Conservation (phyloP, 1,140 invertebrate genomes). For the Chlorops oryzae region DNA sequence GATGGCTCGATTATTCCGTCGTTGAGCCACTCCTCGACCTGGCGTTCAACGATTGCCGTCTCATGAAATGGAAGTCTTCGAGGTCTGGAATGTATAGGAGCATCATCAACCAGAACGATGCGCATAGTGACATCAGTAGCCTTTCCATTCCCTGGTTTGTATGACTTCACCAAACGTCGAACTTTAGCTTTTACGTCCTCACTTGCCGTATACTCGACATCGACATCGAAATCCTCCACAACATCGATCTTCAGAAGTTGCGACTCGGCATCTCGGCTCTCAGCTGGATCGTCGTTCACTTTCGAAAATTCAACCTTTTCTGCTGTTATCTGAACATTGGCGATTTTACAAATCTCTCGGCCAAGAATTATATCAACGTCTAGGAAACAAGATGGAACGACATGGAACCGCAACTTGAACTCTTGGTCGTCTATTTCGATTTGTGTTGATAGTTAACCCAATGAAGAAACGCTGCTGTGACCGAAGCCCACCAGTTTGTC, state of each 20-base stretch:
- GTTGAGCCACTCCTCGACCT: conserved; percentile 34
- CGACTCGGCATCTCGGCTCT: too few species aligned
- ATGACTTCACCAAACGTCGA: neutral
- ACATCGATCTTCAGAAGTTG: neutral
- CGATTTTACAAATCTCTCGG: neutral
- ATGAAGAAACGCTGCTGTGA: too few species aligned
- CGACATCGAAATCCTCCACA: neutral
- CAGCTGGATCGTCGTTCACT: too few species aligned
- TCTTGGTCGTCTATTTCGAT: too few species aligned
- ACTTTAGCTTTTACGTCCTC: neutral
- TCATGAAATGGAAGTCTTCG: conserved; percentile 30
- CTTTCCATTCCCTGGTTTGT: neutral
- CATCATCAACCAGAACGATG: conserved; percentile 21
- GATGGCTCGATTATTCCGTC: conserved; percentile 30
- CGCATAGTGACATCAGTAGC: conserved; percentile 10
- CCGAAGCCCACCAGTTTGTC: too few species aligned
- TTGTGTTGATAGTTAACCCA: too few species aligned
- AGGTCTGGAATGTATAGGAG: conserved; percentile 26
- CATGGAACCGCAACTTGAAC: too few species aligned
- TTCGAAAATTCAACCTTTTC: too few species aligned
- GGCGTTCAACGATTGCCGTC: conserved; percentile 25
- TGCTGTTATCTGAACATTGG: neutral
- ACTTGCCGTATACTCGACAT: neutral
- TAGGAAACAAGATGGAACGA: too few species aligned
- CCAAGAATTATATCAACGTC: too few species aligned